Evolutionary conservation across 1,140 invertebrate species (phyloP).

Genomic region (Camponotus pennsylvanicus): DNA sequence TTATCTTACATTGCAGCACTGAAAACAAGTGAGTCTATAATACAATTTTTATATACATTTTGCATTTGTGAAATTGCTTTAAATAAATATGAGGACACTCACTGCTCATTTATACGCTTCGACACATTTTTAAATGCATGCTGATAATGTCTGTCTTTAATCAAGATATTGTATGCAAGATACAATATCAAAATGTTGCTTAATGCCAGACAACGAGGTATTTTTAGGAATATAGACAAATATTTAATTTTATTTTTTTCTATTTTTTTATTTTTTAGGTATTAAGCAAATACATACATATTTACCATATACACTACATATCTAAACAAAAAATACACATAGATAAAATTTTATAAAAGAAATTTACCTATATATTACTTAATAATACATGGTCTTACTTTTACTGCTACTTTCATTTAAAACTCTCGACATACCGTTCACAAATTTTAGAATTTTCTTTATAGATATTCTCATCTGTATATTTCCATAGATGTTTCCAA

Average conservation of each 20-base stretch:
- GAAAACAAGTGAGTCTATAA: constrained; percentile 79
- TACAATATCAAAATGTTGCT: constrained; percentile 28
- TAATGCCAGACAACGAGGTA: constrained; percentile 17
- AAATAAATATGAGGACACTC: constrained; percentile 27
- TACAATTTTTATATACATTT: constrained; percentile 69
- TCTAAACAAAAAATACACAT: neutral
- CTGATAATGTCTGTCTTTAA: constrained; percentile 19
- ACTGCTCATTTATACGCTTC: neutral
- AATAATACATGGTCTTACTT: constrained; percentile 47
- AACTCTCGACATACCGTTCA: constrained; percentile 29
- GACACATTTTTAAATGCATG: constrained; percentile 45
- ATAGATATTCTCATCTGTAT: neutral
- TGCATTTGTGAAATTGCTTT: constrained; percentile 65
- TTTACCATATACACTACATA: neutral
- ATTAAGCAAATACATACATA: neutral
- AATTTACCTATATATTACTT: constrained; percentile 16
- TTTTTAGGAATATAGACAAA: constrained; percentile 25
- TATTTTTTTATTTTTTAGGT: constrained; percentile 10
- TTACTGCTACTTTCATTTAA: constrained; percentile 37
- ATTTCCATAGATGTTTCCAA: neutral
- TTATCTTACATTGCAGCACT: constrained; percentile 75
- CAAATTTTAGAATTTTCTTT: constrained; percentile 23
- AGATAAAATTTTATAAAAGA: constrained; percentile 11
- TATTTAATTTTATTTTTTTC: constrained; percentile 25
- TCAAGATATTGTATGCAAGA: constrained; percentile 23